Conservation (phyloP, 2,888 invertebrate genomes). For the Stegana nigrithorax region DNA sequence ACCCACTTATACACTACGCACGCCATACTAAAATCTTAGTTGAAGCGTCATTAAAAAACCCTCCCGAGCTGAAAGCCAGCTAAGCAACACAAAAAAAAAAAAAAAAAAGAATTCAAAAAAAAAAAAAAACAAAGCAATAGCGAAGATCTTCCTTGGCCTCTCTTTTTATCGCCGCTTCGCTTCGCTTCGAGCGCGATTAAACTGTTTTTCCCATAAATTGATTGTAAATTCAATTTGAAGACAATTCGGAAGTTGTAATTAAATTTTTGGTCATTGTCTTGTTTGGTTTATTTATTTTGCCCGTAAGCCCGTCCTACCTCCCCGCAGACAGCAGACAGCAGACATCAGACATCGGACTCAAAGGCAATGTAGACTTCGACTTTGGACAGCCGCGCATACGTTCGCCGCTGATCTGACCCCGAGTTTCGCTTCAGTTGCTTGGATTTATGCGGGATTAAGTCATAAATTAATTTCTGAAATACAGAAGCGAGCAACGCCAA, state of each 20-base stretch:
- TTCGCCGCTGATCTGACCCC: background rate
- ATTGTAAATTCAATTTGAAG: constrained; percentile 16
- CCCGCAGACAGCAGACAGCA: too few species aligned
- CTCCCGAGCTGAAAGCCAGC: too few species aligned
- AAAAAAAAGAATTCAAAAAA: background rate
- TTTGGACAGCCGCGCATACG: background rate
- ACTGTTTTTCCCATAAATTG: constrained; percentile 12
- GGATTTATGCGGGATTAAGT: constrained; percentile 14
- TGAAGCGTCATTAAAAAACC: background rate
- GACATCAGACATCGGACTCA: too few species aligned
- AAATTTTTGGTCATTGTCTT: constrained; percentile 4
- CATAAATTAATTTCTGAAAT: constrained; percentile 13
- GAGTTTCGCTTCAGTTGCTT: background rate
- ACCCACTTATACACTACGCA: background rate
- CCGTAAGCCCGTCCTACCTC: too few species aligned
- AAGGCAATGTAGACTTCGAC: constrained; percentile 1
- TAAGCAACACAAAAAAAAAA: background rate
- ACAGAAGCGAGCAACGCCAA: too few species aligned
- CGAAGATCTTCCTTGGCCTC: background rate
- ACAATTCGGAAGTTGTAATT: constrained; percentile 18
- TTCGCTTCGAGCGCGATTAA: background rate
- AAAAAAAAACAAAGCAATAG: background rate
- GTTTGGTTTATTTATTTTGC: background rate
- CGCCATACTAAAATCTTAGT: constrained; percentile 5
- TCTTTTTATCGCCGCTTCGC: background rate